Evolutionary conservation across 2,113 vertebrate species (phyloP), one percentile per base, ranked within the genome.

Genomic region (Psilopsiagon aurifrons): DNA sequence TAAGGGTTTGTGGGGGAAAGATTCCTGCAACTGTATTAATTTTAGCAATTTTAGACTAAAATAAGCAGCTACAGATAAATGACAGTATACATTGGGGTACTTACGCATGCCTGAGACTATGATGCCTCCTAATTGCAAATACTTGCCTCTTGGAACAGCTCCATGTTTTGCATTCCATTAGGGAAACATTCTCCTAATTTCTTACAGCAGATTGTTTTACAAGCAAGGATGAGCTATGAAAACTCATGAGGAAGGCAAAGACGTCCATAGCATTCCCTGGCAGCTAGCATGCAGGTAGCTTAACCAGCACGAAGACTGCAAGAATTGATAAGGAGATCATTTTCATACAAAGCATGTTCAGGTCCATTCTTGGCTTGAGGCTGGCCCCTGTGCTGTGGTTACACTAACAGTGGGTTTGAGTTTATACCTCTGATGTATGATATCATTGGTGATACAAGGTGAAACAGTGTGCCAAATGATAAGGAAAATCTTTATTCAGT

Each of bases 1-100:
- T 94, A 97, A 97, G 92, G 77, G 97, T 97, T 98, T 97, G 97
- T 91, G 55, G 70, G 80, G 96, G 83, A 95, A 96, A 94, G 81
- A 94, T 95, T 97, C 91, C 92, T 97, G 92, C 87, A 87, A 82
- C 41, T 88, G 79, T 92, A 89, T 95, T 96, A 94, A 86, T 95
- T 96, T 97, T 94, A 95, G 92, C 88, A 57, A 94, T 92, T 97
- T 96, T 86, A 86, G 55, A 94, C 92, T 97, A 95, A 98, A 98
- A 97, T 71, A 97, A 97, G 94, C 89, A 96, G 92, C 96, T 96
- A 87, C 82, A 44, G 70, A 92, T 49, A 93, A 76, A 92, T 83
- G 54, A 35, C 19, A 80, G 59, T n/a, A 52, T 81, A 52, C 64
- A 91, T 52, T 43, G n/a, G 29, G 27, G 11, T 82, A 70, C 70